These are phyloP conservation scores for Catharus ustulatus DNA, from an alignment of 2,797 vertebrate species.

Conservation along the genomic window DNA sequence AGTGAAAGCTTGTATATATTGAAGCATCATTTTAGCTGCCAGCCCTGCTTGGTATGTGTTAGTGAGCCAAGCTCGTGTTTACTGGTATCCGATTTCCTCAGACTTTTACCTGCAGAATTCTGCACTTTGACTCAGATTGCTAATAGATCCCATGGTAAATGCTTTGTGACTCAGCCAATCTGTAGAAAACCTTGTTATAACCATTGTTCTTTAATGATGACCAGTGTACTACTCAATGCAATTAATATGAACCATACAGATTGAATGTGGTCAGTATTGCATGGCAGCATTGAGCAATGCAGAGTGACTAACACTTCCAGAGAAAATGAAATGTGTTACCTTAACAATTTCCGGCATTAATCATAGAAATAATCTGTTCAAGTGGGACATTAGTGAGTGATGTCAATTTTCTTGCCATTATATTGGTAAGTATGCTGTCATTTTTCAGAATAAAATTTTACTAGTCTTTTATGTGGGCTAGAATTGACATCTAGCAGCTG, in stretches of 20 bases:
- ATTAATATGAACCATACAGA: background rate
- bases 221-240: background rate
- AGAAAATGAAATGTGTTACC: background rate
- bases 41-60: background rate
- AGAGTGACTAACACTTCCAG: background rate
- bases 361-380: background rate
- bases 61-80: background rate
- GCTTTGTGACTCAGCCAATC: background rate
- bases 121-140: background rate
- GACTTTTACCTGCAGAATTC: background rate
- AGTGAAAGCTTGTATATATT: background rate
- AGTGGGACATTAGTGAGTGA: background rate
- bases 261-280: background rate
- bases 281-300: background rate
- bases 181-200: background rate
- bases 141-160: background rate
- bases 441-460: background rate
- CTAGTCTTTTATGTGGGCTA: background rate
- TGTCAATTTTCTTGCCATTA: constrained; percentile 4
- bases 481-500: background rate
- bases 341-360: background rate
- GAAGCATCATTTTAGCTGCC: background rate
- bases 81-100: background rate
- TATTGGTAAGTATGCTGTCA: background rate
- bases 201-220: background rate